Conservation (phyloP, 2,797 vertebrate genomes). For the Antennarius maculatus region DNA sequence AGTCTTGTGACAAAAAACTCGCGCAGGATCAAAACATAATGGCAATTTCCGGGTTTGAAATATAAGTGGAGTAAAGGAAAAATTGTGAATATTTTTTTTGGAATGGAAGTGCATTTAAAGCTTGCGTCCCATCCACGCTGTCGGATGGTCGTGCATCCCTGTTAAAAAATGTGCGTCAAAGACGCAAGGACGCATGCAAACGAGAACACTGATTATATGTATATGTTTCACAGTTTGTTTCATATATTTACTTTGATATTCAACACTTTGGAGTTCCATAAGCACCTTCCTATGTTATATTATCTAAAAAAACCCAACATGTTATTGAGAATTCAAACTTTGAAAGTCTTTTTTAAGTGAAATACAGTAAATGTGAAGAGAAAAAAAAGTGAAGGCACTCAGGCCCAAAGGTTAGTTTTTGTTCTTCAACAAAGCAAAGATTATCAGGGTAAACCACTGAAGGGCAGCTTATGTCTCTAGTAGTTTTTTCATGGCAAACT, state of each 20-base stretch:
- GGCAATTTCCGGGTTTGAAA: no score
- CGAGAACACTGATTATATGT: no score
- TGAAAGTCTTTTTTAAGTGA: conserved; percentile 44
- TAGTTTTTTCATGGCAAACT: conserved; percentile 37
- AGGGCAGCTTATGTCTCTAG: conserved; percentile 51
- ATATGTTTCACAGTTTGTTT: not conserved
- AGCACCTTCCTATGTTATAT: conserved; percentile 17
- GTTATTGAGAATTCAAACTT: conserved; percentile 33
- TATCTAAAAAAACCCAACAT: conserved; percentile 2
- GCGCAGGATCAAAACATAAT: no score
- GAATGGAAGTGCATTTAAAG: no score
- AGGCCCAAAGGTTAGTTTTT: conserved; percentile 56
- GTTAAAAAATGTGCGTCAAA: no score
- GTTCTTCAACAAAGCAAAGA: conserved; percentile 22
- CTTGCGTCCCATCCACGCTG: no score
- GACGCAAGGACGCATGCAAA: no score
- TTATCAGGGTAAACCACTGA: conserved; percentile 47
- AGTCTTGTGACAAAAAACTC: no score
- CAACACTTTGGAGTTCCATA: conserved; percentile 34
- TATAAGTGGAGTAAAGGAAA: no score
- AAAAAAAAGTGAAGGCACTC: conserved; percentile 64
- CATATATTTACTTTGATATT: conserved; percentile 10
- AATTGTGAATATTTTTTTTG: no score
- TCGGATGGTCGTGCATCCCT: no score
- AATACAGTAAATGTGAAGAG: conserved; percentile 31